These are phyloP conservation scores for Coelogynopora nodosa DNA, from an alignment of 2,888 invertebrate genomes.

Conservation along the genomic window DNA sequence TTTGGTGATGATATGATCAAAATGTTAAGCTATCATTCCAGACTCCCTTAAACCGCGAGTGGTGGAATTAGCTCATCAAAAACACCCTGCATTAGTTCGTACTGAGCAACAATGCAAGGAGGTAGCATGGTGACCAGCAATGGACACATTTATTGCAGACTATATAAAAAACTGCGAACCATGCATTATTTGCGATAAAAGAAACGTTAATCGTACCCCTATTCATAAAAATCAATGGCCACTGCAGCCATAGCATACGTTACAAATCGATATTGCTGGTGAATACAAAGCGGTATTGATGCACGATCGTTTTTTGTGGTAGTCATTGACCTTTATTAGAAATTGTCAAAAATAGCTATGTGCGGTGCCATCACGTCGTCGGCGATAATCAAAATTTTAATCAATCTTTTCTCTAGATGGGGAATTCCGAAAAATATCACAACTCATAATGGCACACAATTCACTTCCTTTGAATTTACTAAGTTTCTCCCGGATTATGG, in stretches of 20 bases:
- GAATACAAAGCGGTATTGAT: neutral
- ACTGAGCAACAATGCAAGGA: constrained; percentile 38
- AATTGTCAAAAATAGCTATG: constrained; percentile 28
- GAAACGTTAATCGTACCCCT: neutral
- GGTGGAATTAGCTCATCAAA: constrained; percentile 23
- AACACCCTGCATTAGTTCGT: constrained; percentile 36
- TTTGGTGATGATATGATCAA: neutral
- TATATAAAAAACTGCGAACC: constrained; percentile 37
- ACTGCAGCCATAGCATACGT: constrained; percentile 8
- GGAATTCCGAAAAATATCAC: constrained; percentile 34
- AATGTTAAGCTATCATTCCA: constrained; percentile 31
- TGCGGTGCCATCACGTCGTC: constrained; percentile 20
- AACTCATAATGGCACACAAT: constrained; percentile 26
- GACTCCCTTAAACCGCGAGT: neutral
- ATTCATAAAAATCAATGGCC: neutral
- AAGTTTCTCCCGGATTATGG: neutral
- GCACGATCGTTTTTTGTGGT: constrained; percentile 30
- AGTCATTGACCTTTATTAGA: constrained; percentile 3
- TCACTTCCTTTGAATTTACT: constrained; percentile 15
- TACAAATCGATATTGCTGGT: constrained; percentile 32
- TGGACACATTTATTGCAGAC: constrained; percentile 24
- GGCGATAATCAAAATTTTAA: neutral
- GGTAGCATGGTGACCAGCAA: constrained; percentile 37
- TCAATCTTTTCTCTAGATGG: constrained; percentile 26
- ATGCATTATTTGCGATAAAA: neutral